A percentile compares a stretch with the other conserved stretches of the same genome.
phyloP scores from a whole-genome alignment of 92 coral and sea anemone species.

The Paragorgia papillata region DNA sequence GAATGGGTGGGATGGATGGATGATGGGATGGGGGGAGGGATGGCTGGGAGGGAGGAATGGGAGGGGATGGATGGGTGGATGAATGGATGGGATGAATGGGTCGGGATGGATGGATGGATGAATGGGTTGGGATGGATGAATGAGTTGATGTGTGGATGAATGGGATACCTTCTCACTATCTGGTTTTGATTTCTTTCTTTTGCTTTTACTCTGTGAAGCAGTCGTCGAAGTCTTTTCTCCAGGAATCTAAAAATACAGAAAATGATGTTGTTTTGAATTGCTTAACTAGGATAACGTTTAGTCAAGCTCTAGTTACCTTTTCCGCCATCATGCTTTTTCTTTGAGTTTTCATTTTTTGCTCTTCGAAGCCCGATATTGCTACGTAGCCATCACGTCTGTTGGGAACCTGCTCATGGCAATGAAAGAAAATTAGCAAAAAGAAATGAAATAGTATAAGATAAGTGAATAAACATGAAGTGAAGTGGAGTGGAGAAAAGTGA shows the following conservation, averaged over 20 bases:
- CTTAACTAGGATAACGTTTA: not conserved
- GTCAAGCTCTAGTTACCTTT: conserved; percentile 4
- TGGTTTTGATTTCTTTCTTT: conserved; percentile 1
- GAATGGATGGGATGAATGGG: too few relatives aligned
- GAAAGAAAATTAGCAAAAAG: not conserved
- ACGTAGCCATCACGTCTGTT: conserved; percentile 21
- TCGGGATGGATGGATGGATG: too few relatives aligned
- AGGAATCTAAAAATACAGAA: conserved; percentile 6
- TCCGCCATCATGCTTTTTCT: not conserved
- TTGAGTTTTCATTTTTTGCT: not conserved
- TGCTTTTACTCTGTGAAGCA: not conserved
- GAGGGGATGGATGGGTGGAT: too few relatives aligned
- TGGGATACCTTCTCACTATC: conserved; percentile 25
- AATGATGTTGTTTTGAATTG: not conserved
- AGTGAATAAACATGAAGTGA: not conserved
- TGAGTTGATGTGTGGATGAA: too few relatives aligned
- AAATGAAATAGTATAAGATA: not conserved
- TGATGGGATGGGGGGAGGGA: too few relatives aligned
- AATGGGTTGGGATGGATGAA: too few relatives aligned
- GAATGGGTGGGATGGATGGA: too few relatives aligned
- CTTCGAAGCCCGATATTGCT: conserved; percentile 23
- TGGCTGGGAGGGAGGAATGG: too few relatives aligned
- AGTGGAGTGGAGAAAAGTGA: not conserved
- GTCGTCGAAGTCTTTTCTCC: not conserved
- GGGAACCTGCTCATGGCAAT: not conserved